Evolutionary conservation across 92 coral and sea anemone species (phyloP).

Genomic region (Plumapathes pennacea): DNA sequence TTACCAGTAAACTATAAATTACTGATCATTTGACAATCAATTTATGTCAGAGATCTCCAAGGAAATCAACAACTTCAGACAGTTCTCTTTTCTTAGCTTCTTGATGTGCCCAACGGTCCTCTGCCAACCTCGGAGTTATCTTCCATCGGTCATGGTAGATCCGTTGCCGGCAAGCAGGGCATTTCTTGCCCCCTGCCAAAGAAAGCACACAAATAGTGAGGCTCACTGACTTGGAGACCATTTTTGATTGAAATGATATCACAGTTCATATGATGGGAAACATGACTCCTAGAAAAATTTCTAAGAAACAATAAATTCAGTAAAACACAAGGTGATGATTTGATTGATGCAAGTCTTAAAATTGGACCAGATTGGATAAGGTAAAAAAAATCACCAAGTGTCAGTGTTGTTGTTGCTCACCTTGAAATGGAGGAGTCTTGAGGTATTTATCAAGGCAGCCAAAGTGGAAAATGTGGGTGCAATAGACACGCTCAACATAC

Average conservation of each 20-base stretch:
- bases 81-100: slow-evolving; percentile 96
- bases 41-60: slow-evolving; percentile 70
- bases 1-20: no score
- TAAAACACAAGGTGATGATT: not conserved
- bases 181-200: slow-evolving; percentile 88
- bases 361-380: no score
- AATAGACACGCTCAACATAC: slow-evolving; percentile 93
- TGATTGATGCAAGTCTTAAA: no score
- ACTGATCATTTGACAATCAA: no score
- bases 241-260: no score
- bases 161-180: slow-evolving; percentile 75
- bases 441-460: slow-evolving; percentile 93
- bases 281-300: no score
- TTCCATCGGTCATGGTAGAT: slow-evolving; percentile 97
- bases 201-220: not conserved
- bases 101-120: slow-evolving; percentile 97
- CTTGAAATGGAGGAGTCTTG: slow-evolving; percentile 98
- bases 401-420: slow-evolving; percentile 19
- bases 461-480: slow-evolving; percentile 86
- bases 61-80: slow-evolving; percentile 94
- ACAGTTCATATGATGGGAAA: not conserved
- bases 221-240: no score
- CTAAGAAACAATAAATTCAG: not conserved
- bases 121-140: slow-evolving; percentile 88
- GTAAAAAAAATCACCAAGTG: no score